Evolutionary conservation across 2,113 vertebrate species (phyloP), one percentile per base, ranked within the genome.

Genomic region (Burhinus bistriatus): DNA sequence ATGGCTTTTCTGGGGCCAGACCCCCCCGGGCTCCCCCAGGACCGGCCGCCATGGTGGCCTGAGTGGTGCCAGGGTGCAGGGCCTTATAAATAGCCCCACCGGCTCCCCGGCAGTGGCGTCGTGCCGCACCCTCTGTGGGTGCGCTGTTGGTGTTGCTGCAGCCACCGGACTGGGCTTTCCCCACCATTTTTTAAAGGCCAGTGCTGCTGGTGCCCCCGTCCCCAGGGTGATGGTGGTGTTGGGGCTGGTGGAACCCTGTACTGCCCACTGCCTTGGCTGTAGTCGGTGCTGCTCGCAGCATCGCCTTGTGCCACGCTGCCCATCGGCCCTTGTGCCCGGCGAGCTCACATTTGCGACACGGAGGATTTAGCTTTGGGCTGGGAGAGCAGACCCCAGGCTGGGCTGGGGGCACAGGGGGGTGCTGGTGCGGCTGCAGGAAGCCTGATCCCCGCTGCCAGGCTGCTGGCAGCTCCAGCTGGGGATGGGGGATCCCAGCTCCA

Each of bases 301-400:
- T 12, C 1, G 6, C 55, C 25, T 22, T 3, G 55, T 47, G 73
- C 55, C 6, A 3, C 11, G 19, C 55, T 59, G 55, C 55, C 73
- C 0, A 0, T 29, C 2, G 15, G 15, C 20, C 58, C 5, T 38
- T 19, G n/a, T 18, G n/a, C 58, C 1, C 2, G n/a, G 34, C 0
- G 7, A 78, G 58, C 58, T 40, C 16, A 9, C 2, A 6, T 34
- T 20, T n/a, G 54, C 9, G 7, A 19, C 58, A 11, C 21, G 1
- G 1, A 30, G 25, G 75, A 25, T 51, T 32, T 62, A 0, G 9
- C 15, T 49, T 40, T 14, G 71, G 38, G 38, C 38, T 34, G 71
- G 30, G 30, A 29, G 27, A 32, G 36, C 51, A 40, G 49, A 12
- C 36, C 49, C 27, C 5, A 8, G n/a, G 27, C 69, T 38, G n/a